These are phyloP conservation scores for Saccopteryx leptura DNA, from an alignment of 2,113 vertebrate genomes.

Conservation along the genomic window DNA sequence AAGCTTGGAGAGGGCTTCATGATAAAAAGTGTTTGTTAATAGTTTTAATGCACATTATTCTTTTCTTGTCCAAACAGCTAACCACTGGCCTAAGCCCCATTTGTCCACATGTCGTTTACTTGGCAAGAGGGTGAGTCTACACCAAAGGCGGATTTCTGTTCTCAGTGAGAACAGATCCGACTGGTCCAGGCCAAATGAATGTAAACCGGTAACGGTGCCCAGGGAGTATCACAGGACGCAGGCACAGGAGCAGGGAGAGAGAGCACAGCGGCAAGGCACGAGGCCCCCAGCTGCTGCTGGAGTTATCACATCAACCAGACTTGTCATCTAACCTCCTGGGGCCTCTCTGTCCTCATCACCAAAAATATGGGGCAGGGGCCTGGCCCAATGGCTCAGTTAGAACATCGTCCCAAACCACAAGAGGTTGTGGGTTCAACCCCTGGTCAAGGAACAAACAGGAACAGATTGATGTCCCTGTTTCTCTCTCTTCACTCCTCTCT, in stretches of 20 bases:
- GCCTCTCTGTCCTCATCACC: not conserved
- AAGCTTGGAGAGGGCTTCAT: not conserved
- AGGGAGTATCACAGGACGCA: not conserved
- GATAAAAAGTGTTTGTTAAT: not conserved
- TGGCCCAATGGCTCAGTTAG: too few species aligned
- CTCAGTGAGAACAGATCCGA: not conserved
- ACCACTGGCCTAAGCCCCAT: not conserved
- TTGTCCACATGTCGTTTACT: not conserved
- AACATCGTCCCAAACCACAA: too few species aligned
- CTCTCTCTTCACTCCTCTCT: too few species aligned
- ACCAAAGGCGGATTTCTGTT: not conserved
- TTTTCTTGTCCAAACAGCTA: not conserved
- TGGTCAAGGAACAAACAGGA: too few species aligned
- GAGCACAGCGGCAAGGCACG: accelerated
- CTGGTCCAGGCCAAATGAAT: accelerated
- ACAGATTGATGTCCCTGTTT: too few species aligned
- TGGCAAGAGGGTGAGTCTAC: not conserved
- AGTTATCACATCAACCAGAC: not conserved
- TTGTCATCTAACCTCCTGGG: not conserved
- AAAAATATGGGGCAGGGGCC: not conserved
- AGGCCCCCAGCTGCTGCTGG: not conserved
- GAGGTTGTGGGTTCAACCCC: too few species aligned
- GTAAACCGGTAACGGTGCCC: not conserved
- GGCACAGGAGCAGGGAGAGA: accelerated
- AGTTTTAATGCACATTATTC: not conserved